phyloP scores from a whole-genome alignment of 1,140 invertebrate genomes.

The Manduca sexta region DNA sequence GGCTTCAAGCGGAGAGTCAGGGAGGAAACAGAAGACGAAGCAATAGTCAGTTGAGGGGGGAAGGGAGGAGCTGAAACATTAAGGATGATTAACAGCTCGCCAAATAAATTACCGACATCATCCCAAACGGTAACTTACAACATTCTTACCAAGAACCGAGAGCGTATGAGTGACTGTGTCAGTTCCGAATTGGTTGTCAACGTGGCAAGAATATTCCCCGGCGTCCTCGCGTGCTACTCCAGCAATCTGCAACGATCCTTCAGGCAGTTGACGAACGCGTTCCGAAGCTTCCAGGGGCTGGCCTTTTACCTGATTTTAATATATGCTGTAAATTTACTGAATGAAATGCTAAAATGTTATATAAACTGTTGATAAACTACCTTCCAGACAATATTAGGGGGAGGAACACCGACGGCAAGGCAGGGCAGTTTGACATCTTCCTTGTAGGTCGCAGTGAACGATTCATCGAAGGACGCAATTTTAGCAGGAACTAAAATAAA shows the following conservation, averaged over 20 bases:
- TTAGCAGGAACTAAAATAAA: conserved; percentile 85
- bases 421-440: conserved; percentile 94
- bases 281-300: conserved; percentile 80
- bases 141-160: conserved; percentile 84
- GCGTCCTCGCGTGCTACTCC: conserved; percentile 91
- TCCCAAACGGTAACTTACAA: too few relatives aligned
- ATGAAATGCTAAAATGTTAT: neutral
- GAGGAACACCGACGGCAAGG: conserved; percentile 90
- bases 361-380: conserved; percentile 40
- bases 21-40: conserved; percentile 88
- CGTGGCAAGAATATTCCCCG: conserved; percentile 92
- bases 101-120: too few relatives aligned
- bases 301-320: conserved; percentile 72
- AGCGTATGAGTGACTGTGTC: conserved; percentile 93
- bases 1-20: conserved; percentile 84
- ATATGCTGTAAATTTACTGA: too few relatives aligned
- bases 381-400: conserved; percentile 92
- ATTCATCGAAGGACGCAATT: conserved; percentile 93
- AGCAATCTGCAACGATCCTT: conserved; percentile 92
- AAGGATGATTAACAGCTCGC: neutral
- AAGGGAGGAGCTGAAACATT: conserved; percentile 82
- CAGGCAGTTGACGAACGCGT: conserved; percentile 86
- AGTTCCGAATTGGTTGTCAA: conserved; percentile 93
- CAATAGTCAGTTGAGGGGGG: conserved; percentile 84
- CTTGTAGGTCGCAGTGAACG: conserved; percentile 91